phyloP scores from a whole-genome alignment of 2,888 invertebrate genomes.

The Stomorhina lunata region DNA sequence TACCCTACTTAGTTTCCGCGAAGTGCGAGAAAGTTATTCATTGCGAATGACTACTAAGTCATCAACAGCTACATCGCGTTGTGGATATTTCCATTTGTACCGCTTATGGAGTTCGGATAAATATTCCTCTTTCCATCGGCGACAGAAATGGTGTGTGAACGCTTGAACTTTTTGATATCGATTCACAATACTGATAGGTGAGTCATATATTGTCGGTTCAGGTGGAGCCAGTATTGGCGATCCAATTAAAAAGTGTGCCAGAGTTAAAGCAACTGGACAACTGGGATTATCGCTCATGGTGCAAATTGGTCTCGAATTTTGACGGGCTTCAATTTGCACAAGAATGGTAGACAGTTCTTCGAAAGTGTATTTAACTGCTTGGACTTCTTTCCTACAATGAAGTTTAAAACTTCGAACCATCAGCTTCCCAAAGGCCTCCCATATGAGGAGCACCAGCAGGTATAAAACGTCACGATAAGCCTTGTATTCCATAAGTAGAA shows the following conservation, averaged over 20 bases:
- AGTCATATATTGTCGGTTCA: not conserved
- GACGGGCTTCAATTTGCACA: not conserved
- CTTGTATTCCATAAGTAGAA: not conserved
- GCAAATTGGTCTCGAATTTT: too few species aligned
- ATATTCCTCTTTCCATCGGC: slow-evolving; percentile 51
- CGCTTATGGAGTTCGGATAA: slow-evolving; percentile 35
- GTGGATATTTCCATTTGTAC: too few species aligned
- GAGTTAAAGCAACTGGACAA: too few species aligned
- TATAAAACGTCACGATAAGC: not conserved
- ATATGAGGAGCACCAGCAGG: not conserved
- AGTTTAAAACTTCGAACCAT: not conserved
- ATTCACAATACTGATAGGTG: slow-evolving; percentile 6
- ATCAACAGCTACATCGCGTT: slow-evolving; percentile 6
- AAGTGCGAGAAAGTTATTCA: slow-evolving; percentile 29
- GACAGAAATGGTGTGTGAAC: slow-evolving; percentile 38
- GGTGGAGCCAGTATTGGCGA: not conserved
- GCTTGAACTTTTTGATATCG: slow-evolving; percentile 29
- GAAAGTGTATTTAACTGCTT: not conserved
- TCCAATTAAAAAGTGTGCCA: slow-evolving; percentile 23
- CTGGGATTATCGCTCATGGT: too few species aligned
- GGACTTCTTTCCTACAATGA: not conserved
- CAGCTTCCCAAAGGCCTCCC: not conserved
- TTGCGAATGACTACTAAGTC: slow-evolving; percentile 41
- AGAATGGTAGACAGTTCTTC: not conserved
- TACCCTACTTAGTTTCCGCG: slow-evolving; percentile 42